phyloP scores from a whole-genome alignment of 2,888 invertebrate species.

The Brenthis daphne region DNA sequence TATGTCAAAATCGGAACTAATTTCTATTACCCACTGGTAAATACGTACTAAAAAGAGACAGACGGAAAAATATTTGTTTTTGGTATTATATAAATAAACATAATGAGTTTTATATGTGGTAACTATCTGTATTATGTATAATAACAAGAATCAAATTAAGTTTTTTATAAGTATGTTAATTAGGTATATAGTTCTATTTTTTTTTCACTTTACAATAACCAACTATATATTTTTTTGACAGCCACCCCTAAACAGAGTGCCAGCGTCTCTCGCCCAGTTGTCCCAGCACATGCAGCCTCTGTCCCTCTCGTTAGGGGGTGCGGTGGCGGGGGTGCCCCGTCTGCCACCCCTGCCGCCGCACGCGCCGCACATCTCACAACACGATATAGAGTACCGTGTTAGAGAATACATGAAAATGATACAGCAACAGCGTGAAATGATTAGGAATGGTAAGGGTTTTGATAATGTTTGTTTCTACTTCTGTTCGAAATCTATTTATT shows the following conservation, averaged over 20 bases:
- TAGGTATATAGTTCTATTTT: not conserved
- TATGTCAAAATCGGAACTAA: too few species aligned
- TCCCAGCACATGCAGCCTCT: slow-evolving; percentile 88
- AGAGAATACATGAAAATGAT: slow-evolving; percentile 90
- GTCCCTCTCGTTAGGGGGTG: slow-evolving; percentile 84
- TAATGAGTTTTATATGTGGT: too few species aligned
- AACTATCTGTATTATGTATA: too few species aligned
- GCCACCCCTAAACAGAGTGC: slow-evolving; percentile 81
- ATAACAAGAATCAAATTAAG: too few species aligned
- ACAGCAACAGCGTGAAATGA: slow-evolving; percentile 72
- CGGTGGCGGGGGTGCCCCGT: slow-evolving; percentile 82
- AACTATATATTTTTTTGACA: slow-evolving; percentile 46
- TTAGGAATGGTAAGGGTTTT: slow-evolving; percentile 65
- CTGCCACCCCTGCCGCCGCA: slow-evolving; percentile 80
- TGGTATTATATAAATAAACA: too few species aligned
- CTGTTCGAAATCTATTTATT: too few species aligned
- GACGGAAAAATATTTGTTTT: too few species aligned
- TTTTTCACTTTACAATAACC: not conserved
- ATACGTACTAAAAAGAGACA: too few species aligned
- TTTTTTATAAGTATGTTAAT: not conserved
- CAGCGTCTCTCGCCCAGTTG: slow-evolving; percentile 78
- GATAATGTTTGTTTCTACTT: too few species aligned
- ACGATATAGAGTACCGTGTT: slow-evolving; percentile 90
- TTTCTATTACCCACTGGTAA: too few species aligned
- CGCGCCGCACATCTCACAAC: slow-evolving; percentile 83